These are phyloP conservation scores for Micronycteris hirsuta DNA, from an alignment of 2,113 vertebrate species.

Conservation along the genomic window DNA sequence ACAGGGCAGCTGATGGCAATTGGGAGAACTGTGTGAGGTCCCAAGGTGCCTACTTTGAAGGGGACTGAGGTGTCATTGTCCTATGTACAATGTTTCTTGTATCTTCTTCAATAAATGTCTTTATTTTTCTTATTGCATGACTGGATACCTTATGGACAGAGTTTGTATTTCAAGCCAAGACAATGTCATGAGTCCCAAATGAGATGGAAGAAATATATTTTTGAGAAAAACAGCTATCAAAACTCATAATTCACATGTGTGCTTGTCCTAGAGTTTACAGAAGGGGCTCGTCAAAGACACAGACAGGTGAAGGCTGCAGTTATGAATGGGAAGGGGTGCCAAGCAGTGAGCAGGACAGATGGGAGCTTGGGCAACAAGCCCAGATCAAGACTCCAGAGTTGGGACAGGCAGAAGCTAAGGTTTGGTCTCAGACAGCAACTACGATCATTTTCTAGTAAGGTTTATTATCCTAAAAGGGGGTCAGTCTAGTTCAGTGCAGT, in stretches of 20 bases:
- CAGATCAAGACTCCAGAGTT: not conserved
- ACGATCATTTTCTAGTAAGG: not conserved
- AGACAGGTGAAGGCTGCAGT: constrained; percentile 8
- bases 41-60: too few relatives aligned
- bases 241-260: not conserved
- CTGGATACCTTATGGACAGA: too few relatives aligned
- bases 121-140: too few relatives aligned
- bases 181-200: not conserved
- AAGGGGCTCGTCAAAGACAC: not conserved
- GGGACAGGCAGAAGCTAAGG: not conserved
- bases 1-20: too few relatives aligned
- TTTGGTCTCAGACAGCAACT: not conserved
- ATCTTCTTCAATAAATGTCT: too few relatives aligned
- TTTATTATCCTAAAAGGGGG: not conserved
- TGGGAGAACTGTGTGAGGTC: too few relatives aligned
- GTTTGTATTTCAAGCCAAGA: not conserved
- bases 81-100: too few relatives aligned
- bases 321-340: not conserved
- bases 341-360: constrained; percentile 27
- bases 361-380: constrained; percentile 1
- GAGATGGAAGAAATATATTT: not conserved
- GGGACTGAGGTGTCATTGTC: too few relatives aligned
- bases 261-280: not conserved
- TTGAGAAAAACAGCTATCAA: not conserved
- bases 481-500: not conserved